Evolutionary conservation across 2,888 invertebrate genomes (phyloP).

Genomic region (Drosophila macrospina): DNA sequence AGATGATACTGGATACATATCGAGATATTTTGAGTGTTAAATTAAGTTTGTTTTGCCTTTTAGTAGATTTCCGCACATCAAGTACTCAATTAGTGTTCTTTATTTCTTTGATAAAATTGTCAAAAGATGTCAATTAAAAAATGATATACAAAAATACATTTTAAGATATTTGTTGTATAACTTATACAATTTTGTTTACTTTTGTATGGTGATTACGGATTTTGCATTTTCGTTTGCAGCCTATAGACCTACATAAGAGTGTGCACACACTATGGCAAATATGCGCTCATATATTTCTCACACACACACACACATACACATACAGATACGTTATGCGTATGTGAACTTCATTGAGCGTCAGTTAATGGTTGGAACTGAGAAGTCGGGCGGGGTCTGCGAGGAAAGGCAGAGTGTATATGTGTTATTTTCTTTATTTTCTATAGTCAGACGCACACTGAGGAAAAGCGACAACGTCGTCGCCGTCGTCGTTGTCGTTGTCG

Average conservation of each 20-base stretch:
- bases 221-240: constrained; percentile 35
- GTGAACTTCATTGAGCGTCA: constrained; percentile 29
- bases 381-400: constrained; percentile 17
- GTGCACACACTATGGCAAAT: constrained; percentile 49
- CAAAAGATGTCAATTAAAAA: neutral
- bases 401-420: neutral
- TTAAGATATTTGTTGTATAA: constrained; percentile 2
- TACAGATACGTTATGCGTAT: constrained; percentile 18
- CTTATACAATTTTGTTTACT: neutral
- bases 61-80: too few species aligned
- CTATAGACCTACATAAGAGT: constrained; percentile 10
- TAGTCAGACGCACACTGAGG: constrained; percentile 43
- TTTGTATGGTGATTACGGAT: constrained; percentile 35
- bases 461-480: constrained; percentile 61
- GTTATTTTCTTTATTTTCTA: constrained; percentile 20
- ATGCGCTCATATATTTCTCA: constrained; percentile 60
- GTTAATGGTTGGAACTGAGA: constrained; percentile 25
- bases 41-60: neutral
- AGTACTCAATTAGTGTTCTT: neutral
- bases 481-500: constrained; percentile 51
- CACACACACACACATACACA: constrained; percentile 2
- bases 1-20: neutral
- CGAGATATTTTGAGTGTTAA: neutral
- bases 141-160: neutral
- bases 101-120: neutral